Base-by-base conservation (phyloP, 2,797 vertebrate species). In the Myotis vivesi region DNA sequence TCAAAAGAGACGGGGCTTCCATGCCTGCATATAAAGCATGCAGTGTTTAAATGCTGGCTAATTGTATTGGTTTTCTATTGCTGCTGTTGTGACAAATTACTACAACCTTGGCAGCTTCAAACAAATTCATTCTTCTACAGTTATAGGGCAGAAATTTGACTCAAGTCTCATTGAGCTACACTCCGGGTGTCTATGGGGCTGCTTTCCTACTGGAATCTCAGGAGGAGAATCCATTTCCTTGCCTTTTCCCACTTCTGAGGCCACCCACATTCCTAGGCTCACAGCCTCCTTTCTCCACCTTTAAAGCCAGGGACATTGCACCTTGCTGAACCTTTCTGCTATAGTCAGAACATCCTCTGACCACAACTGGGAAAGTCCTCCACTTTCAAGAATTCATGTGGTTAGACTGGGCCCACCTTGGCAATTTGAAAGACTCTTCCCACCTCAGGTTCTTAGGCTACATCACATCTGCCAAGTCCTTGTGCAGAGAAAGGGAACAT, bases 181-280 rank as follows among this genome's bases (percentile, higher is more conserved):
- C 28, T 44, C 8, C 16, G 2, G 4, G 0, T 69, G 15, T 55
- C 15, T 25, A 2, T 19, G 46, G 1, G 23, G 59, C 8, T 49
- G 12, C 1, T 4, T 30, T 76, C 22, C 17, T 82, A 73, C 16
- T 64, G 11, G n/a, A 55, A 13, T 4, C 9, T 76, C 2, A 25
- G 22, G 17, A 17, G 28, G 16, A 66, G 8, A 69, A 57, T 28
- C 2, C 5, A 8, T 28, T 53, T 51, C 2, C 36, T 36, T 57
- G 36, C 30, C 59, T 53, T 90, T 90, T 55, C 19, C 13, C 33
- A 10, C 16, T 41, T n/a, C 6, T 6, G 53, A 77, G 3, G 4
- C 4, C 44, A 2, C 23, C 10, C 7, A 11, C 10, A 36, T 57
- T 68, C 13, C 23, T 66, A 25, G 2, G 10, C 44, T 64, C n/a